A percentile compares a stretch with the other conserved stretches of the same genome.
phyloP scores from a whole-genome alignment of 2,888 invertebrate genomes.

The Cyaniris semiargus region DNA sequence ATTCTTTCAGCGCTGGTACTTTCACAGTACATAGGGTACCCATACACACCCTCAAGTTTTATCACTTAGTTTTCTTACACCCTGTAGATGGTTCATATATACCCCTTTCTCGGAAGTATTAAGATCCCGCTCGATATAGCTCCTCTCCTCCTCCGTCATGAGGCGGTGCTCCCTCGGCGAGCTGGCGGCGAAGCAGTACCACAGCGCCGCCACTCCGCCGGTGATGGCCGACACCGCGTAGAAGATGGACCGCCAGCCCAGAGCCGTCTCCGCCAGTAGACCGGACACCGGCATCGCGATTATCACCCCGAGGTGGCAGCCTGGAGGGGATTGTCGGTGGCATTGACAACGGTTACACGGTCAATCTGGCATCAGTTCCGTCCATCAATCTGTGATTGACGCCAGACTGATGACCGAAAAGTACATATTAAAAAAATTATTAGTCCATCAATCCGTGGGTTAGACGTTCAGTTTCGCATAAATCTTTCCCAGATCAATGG shows the following conservation, averaged over 20 bases:
- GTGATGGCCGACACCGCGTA: conserved; percentile 81
- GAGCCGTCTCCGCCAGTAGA: conserved; percentile 73
- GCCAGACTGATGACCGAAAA: no score
- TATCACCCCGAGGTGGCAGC: conserved; percentile 85
- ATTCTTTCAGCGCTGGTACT: no score
- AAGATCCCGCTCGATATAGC: conserved; percentile 81
- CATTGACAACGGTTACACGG: no score
- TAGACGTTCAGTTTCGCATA: no score
- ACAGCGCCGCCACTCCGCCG: conserved; percentile 76
- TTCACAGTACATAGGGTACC: no score
- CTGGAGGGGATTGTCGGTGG: conserved; percentile 53
- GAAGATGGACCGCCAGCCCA: conserved; percentile 86
- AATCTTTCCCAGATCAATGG: no score
- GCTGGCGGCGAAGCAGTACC: conserved; percentile 80
- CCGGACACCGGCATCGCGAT: conserved; percentile 85
- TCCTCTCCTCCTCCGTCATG: conserved; percentile 78
- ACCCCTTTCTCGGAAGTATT: conserved; percentile 48
- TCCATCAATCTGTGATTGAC: no score
- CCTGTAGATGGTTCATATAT: background rate
- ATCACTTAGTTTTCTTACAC: no score
- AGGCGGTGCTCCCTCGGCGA: conserved; percentile 78
- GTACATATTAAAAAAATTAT: no score
- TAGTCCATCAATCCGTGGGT: no score
- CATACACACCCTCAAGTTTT: no score
- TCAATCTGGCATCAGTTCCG: no score